Evolutionary conservation across 1,140 invertebrate species (phyloP).

Genomic region (Tribolium castaneum): DNA sequence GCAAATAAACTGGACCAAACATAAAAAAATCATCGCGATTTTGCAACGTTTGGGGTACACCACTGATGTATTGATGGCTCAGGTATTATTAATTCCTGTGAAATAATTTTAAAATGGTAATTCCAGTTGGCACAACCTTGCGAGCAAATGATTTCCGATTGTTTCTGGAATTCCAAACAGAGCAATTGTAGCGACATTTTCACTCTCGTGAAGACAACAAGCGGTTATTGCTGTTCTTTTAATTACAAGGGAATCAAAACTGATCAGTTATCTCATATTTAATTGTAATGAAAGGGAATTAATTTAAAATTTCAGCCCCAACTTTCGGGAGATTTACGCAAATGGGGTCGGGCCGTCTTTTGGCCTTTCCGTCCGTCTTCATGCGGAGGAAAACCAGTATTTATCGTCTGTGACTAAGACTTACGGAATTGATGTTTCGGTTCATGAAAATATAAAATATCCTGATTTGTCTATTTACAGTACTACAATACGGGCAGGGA

Average conservation of each 20-base stretch:
- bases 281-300: background rate
- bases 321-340: background rate
- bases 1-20: slow-evolving; percentile 6
- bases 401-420: slow-evolving; percentile 26
- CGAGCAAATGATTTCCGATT: slow-evolving; percentile 21
- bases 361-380: slow-evolving; percentile 32
- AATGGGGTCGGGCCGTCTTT: slow-evolving; percentile 34
- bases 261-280: background rate
- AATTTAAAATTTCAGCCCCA: background rate
- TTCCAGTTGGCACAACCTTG: slow-evolving; percentile 44
- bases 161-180: slow-evolving; percentile 34
- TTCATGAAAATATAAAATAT: slow-evolving; percentile 40
- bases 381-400: slow-evolving; percentile 35
- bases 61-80: slow-evolving; percentile 37
- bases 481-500: slow-evolving; percentile 29
- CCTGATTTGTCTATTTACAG: slow-evolving; percentile 38
- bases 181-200: slow-evolving; percentile 32
- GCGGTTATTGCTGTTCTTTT: slow-evolving; percentile 43
- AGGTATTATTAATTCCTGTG: slow-evolving; percentile 14
- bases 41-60: slow-evolving; percentile 21
- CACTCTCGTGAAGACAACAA: slow-evolving; percentile 10
- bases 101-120: background rate
- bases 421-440: slow-evolving; percentile 36
- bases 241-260: slow-evolving; percentile 15
- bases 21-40: slow-evolving; percentile 9